Conservation (phyloP, 2,888 invertebrate species). For the Drosophila merina region DNA sequence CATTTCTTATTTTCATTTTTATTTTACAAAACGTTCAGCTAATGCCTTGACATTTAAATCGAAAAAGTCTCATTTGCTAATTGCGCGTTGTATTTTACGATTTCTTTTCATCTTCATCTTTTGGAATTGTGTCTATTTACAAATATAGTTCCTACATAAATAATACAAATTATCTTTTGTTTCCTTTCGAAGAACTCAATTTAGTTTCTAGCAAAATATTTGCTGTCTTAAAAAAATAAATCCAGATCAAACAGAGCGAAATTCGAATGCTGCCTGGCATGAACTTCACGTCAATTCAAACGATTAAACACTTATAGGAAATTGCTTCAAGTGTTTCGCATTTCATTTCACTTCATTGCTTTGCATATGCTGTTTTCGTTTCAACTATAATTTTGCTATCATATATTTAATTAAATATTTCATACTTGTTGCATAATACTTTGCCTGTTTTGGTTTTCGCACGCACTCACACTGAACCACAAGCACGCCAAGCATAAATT, state of each 20-base stretch:
- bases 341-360: slow-evolving; percentile 38
- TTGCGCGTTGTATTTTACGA: slow-evolving; percentile 63
- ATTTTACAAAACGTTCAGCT: slow-evolving; percentile 64
- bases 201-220: slow-evolving; percentile 55
- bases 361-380: slow-evolving; percentile 53
- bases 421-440: slow-evolving; percentile 71
- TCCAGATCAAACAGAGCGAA: slow-evolving; percentile 17
- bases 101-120: slow-evolving; percentile 44
- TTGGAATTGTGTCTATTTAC: slow-evolving; percentile 61
- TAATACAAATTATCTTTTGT: slow-evolving; percentile 57
- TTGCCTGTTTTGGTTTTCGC: slow-evolving; percentile 50
- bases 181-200: slow-evolving; percentile 54
- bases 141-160: slow-evolving; percentile 56
- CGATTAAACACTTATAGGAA: slow-evolving; percentile 18
- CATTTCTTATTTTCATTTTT: slow-evolving; percentile 53
- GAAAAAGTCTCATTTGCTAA: slow-evolving; percentile 75
- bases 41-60: slow-evolving; percentile 56
- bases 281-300: slow-evolving; percentile 11
- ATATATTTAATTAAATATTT: slow-evolving; percentile 51
- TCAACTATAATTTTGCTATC: slow-evolving; percentile 53
- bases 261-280: slow-evolving; percentile 9
- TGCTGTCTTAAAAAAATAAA: slow-evolving; percentile 25
- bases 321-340: slow-evolving; percentile 38
- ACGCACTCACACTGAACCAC: slow-evolving; percentile 41
- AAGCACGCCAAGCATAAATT: slow-evolving; percentile 54